Base-by-base conservation (phyloP, 2,797 vertebrate genomes). In the Acrossocheilus fasciatus region DNA sequence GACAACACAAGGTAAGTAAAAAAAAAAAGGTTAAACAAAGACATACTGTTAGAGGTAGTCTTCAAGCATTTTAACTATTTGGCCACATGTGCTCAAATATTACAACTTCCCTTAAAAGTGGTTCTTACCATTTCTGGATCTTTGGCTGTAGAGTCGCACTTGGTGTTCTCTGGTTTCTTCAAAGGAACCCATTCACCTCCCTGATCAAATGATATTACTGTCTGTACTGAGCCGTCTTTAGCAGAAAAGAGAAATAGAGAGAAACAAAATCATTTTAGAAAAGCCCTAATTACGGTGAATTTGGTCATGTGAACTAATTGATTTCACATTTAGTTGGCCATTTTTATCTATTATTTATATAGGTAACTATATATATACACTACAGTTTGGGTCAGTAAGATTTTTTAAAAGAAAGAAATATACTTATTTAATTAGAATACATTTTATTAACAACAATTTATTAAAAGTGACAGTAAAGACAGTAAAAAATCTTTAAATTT, bases 141-240 rank as follows among this genome's bases (percentile, higher is more conserved):
- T 91, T 95, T 96, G 34, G 96, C 94, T 0, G 96, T 97, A 3
- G 96, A 95, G 34, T 98, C 97, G 1, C 98, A 99, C 59, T 96
- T 92, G 88, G 91, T 95, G 92, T 98, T 96, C 81, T 94, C 94
- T 69, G 98, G 98, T 91, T 97, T 97, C 88, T 89, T 92, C 85
- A 99, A 92, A 4, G 96, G 96, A 83, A 95, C 91, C 98, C 98
- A 99, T 89, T 98, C 96, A 52, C 98, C 98, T 66, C 98, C 98
- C 78, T 97, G 96, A 92, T 99, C 97, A 82, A 98, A 99, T 15
- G 97, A 97, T 91, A 98, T 96, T 86, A 98, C 97, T 0, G 97
- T 97, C 93, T 97, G 96, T 91, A 98, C 96, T 0, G 97, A 97
- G 83, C 91, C 95, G 91, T 98, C 98, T 99, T 92, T 39, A 86